Percentiles rank a stretch among this genome's conserved stretches.
Conservation (phyloP, 2,888 invertebrate genomes). For the Hyposoter dolosus region DNA sequence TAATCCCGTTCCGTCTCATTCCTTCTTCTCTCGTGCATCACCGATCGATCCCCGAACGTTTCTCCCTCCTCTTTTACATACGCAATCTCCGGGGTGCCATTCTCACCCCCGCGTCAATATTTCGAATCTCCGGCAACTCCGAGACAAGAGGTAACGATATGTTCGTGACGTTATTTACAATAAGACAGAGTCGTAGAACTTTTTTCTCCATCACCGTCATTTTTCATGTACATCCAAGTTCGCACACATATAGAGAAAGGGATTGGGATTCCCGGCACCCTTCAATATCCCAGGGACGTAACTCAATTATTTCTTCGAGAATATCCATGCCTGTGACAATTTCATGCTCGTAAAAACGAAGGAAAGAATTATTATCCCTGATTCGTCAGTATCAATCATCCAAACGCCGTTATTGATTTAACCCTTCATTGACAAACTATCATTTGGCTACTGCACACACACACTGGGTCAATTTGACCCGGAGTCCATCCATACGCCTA, state of each 20-base stretch:
- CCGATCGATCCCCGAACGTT: slow-evolving; percentile 23
- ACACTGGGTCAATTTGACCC: no score
- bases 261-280: background rate
- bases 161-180: slow-evolving; percentile 51
- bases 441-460: no score
- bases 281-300: background rate
- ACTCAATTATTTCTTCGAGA: background rate
- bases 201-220: slow-evolving; percentile 63
- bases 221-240: background rate
- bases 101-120: slow-evolving; percentile 14
- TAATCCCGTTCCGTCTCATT: slow-evolving; percentile 49
- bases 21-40: slow-evolving; percentile 48
- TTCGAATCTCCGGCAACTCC: slow-evolving; percentile 9
- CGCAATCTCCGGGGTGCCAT: slow-evolving; percentile 37
- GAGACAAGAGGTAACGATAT: slow-evolving; percentile 53
- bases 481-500: no score
- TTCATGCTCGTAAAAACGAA: background rate
- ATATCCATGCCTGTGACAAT: background rate
- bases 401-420: background rate
- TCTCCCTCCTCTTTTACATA: slow-evolving; percentile 28
- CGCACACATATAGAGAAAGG: background rate
- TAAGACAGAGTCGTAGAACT: slow-evolving; percentile 54
- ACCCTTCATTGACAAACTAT: no score
- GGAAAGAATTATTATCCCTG: background rate
- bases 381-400: background rate